Evolutionary conservation across 2,797 vertebrate species (phyloP), one percentile per base, ranked within the genome.

Genomic region (Syngnathus rostellatus): DNA sequence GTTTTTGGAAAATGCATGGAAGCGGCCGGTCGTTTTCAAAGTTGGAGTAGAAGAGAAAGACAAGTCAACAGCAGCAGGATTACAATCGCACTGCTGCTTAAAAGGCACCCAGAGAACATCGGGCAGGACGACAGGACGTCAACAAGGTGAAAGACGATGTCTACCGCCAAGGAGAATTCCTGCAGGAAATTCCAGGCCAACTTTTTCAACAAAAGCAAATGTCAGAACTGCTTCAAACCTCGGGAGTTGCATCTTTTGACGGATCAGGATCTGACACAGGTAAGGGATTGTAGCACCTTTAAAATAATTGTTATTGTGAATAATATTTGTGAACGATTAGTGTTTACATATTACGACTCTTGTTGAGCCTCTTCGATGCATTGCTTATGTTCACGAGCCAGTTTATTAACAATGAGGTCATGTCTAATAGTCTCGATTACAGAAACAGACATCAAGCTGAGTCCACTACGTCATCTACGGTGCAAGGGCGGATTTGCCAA

Each of bases 181-280:
- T 98, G 96, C 78, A 91, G 95, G 88, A 98, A 98, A 90, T 99
- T 98, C 80, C 97, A 98, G 86, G 94, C 97, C 67, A 98, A 98
- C 85, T 96, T 98, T 88, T 98, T 99, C 83, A 98, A 99, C 81
- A 98, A 97, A 85, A 98, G 96, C 86, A 98, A 98, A 91, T 99
- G 95, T 92, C 97, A 99, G 88, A 98, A 99, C 85, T 98, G 97
- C 89, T 99, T 99, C 87, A 99, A 99, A 70, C 95, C 97, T 0
- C 87, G 95, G 45, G 96, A 99, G 83, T 90, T 96, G 62, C 96
- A 99, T 87, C 92, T 98, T 2, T 83, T 98, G 82, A 97, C 95
- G 64, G 96, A 99, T 77, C 94, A 96, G 83, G 97, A 99, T 84
- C 76, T 98, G 66, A 96, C 93, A 77, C 97, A 99, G 95, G 96